Evolutionary conservation across 2,888 invertebrate genomes (phyloP).

Genomic region (Seladonia tumulorum): DNA sequence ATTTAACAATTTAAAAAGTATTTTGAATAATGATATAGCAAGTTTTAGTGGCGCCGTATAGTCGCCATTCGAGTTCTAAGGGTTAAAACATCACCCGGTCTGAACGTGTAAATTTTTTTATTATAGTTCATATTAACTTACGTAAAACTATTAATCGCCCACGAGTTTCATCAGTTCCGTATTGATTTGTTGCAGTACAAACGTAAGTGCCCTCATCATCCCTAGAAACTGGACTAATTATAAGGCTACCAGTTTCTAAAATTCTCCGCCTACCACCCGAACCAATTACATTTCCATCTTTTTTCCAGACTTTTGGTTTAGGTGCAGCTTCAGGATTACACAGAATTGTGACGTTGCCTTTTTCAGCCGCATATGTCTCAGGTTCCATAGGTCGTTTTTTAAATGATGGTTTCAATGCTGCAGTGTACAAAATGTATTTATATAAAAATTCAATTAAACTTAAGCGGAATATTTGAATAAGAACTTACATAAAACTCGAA

Average conservation of each 20-base stretch:
- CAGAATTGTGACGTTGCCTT: conserved; percentile 94
- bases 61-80: too few relatives aligned
- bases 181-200: conserved; percentile 93
- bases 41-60: too few relatives aligned
- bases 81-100: not conserved
- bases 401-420: conserved; percentile 92
- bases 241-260: conserved; percentile 93
- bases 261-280: conserved; percentile 93
- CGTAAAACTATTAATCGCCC: conserved; percentile 93
- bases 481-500: conserved; percentile 92
- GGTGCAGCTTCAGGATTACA: conserved; percentile 98
- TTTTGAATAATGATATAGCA: too few relatives aligned
- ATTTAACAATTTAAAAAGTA: too few relatives aligned
- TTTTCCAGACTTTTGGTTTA: conserved; percentile 94
- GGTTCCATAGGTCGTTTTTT: conserved; percentile 94
- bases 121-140: conserved; percentile 82
- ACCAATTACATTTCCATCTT: conserved; percentile 91
- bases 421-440: conserved; percentile 30
- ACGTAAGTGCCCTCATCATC: conserved; percentile 95
- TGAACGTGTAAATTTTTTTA: not conserved
- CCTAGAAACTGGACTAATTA: conserved; percentile 93
- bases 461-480: not conserved
- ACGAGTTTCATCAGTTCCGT: conserved; percentile 94
- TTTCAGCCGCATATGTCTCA: conserved; percentile 96
- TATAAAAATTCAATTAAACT: not conserved